Base-by-base conservation (phyloP, 2,797 vertebrate genomes). In the Hypotaenidia philippensis region DNA sequence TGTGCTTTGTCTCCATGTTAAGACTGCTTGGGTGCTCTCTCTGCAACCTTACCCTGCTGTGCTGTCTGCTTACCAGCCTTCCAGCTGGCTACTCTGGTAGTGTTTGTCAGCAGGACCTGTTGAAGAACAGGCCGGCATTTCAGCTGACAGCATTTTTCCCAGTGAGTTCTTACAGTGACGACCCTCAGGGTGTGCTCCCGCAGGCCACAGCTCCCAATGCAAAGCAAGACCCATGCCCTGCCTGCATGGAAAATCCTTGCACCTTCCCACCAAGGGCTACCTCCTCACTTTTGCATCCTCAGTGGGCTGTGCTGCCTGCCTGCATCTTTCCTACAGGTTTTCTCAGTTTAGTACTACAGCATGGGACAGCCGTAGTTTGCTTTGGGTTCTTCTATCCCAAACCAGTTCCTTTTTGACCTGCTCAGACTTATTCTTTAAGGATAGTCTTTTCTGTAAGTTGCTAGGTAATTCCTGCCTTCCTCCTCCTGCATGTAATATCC, bases 11-110 rank as follows among this genome's bases (percentile, higher is more conserved):
- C 32, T 60, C 63, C 10, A 0, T 1, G 34, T 44, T 44, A 29
- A 17, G 32, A 34, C 36, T 12, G 8, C 1, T 0, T 0, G 5
- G 56, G 19, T 52, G 31, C 55, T 15, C 1, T 0, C 31, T 32
- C 57, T 32, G n/a, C 77, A 71, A 21, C 50, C 25, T 27, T 25
- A 3, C 38, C 13, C 49, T 1, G 0, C 29, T 32, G 13, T 15
- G 14, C 38, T 82, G 6, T 32, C 38, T 64, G 63, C 53, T 45
- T 20, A 6, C 14, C 45, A 69, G 29, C 47, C 66, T 53, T 60
- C 65, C 32, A 29, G 5, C 52, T 41, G 7, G 3, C 20, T 11
- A 8, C 26, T 29, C 71, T 1, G 0, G 16, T 44, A 15, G 22
- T 6, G 38, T 50, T 70, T 69, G 45, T 22, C 40, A 57, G 71